These are phyloP conservation scores for Glossophaga mutica DNA, from an alignment of 2,797 vertebrate species.

Conservation along the genomic window DNA sequence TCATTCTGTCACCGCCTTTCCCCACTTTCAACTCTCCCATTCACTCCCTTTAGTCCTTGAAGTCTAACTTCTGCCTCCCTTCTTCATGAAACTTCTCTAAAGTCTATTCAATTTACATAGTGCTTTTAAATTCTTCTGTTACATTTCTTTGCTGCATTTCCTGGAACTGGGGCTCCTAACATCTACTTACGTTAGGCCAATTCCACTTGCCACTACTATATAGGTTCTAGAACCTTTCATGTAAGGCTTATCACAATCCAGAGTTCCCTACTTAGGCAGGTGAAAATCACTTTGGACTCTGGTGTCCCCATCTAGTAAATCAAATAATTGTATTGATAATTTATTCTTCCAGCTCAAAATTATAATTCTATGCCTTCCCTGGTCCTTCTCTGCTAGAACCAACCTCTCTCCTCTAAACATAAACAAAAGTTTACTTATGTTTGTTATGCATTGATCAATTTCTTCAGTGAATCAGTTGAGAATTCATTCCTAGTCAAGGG, in stretches of 20 bases:
- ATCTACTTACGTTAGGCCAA: background rate
- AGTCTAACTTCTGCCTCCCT: background rate
- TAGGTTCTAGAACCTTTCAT: background rate
- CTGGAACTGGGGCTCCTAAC: background rate
- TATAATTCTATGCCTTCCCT: background rate
- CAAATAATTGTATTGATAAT: background rate
- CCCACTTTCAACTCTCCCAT: background rate
- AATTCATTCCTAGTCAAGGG: background rate
- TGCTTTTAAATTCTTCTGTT: background rate
- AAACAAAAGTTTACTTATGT: background rate
- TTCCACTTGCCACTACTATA: background rate
- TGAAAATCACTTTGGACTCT: background rate
- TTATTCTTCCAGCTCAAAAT: slow-evolving; percentile 11
- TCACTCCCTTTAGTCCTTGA: background rate
- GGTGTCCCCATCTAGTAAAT: slow-evolving; percentile 1
- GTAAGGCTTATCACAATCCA: background rate
- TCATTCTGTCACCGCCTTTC: background rate
- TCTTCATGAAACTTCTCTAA: background rate
- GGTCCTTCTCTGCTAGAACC: background rate
- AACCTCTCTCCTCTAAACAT: background rate
- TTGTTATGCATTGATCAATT: background rate
- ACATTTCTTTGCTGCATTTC: background rate
- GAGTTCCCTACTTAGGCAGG: background rate
- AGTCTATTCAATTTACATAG: background rate
- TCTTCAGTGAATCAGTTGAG: background rate